Base-by-base conservation (phyloP, 2,797 vertebrate genomes). In the Poliocrania exsul region DNA sequence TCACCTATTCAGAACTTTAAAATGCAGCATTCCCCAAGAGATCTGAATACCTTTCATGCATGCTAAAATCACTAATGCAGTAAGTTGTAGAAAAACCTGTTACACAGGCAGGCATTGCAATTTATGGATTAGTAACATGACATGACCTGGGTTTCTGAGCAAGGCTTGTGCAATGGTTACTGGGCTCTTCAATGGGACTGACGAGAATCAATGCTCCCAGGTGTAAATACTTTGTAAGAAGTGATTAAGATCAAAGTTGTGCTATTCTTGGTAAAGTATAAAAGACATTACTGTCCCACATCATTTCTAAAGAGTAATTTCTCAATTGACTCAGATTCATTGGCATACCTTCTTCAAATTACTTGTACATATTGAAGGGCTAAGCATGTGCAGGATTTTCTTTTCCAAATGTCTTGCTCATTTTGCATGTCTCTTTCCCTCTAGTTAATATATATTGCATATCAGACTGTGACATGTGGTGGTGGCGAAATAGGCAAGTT, bases 341-440 rank as follows among this genome's bases (percentile, higher is more conserved):
- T 88, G 53, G 64, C 24, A 10, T 50, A 24, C 25, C 16, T 80
- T 64, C 26, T 75, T 70, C 13, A 50, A 58, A 38, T 81, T 66
- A 50, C 26, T 35, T 29, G 18, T 69, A 42, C 4, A 3, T 4
- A 1, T 35, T 8, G 4, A 81, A 71, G n/a, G 47, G 40, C 67
- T 40, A 15, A 33, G 5, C 14, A 19, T 8, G 16, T 42, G 13
- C 24, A 42, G 11, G 8, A 20, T 67, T 71, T 75, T n/a, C 24
- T 69, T 79, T 74, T 73, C 56, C 37, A 42, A 33, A n/a, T 25
- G 31, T 70, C 28, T 47, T 46, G 16, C 31, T 71, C 16, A 6
- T 24, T 74, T 24, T 25, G 0, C 0, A 0, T 61, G 40, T 2
- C 28, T 86, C 15, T 65, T 38, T 66, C 62, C 31, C 23, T 44